Percentiles rank a stretch among this genome's conserved stretches.
These are phyloP conservation scores for Hydractinia symbiolongicarpus DNA, from an alignment of 30 jellyfish, hydroid and myxozoan species.

Conservation along the genomic window DNA sequence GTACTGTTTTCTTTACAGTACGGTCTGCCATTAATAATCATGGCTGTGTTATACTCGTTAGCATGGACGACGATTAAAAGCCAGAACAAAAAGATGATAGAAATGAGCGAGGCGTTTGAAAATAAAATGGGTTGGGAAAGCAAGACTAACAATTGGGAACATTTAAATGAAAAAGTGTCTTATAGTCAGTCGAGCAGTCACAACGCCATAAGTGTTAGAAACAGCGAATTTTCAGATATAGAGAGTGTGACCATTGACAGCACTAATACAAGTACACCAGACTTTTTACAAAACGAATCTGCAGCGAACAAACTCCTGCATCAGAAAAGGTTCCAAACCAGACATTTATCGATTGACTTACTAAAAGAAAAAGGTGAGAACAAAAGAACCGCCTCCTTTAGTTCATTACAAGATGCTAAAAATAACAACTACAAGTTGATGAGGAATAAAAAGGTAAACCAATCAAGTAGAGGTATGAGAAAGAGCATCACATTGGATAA, in stretches of 20 bases:
- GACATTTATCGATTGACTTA: neutral
- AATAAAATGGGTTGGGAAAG: slow-evolving; percentile 13
- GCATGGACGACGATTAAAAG: slow-evolving; percentile 17
- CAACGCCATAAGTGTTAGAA: neutral
- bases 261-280: neutral
- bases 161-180: too few species aligned
- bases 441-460: neutral
- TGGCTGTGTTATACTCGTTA: slow-evolving; percentile 12
- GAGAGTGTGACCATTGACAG: slow-evolving; percentile 5
- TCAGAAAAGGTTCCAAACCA: neutral
- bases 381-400: neutral
- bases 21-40: slow-evolving; percentile 32
- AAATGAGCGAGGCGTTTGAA: slow-evolving; percentile 5
- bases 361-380: neutral
- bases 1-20: slow-evolving; percentile 22
- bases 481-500: neutral
- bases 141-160: neutral
- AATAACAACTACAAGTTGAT: neutral
- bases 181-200: neutral
- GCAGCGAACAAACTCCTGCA: neutral
- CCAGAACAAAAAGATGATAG: slow-evolving; percentile 17
- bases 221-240: slow-evolving; percentile 6
- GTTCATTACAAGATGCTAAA: slow-evolving; percentile 1
- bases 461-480: neutral
- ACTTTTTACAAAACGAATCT: neutral